These are phyloP conservation scores for Poeciliopsis prolifica DNA, from an alignment of 2,113 vertebrate species.

Conservation along the genomic window DNA sequence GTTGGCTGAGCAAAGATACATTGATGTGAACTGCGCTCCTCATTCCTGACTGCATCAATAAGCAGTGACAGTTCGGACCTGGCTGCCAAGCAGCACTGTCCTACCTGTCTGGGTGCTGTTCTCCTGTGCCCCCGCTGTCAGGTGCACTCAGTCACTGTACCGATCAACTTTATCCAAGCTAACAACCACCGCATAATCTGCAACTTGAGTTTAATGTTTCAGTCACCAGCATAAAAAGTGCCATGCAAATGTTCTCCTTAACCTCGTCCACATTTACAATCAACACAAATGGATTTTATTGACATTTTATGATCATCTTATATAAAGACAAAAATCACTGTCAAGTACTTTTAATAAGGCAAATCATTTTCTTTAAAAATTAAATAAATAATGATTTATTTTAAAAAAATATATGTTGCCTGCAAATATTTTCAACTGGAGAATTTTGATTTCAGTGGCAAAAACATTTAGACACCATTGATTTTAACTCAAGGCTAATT, in stretches of 20 bases:
- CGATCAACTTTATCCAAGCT: constrained; percentile 59
- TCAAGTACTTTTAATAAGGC: no score
- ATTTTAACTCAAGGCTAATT: no score
- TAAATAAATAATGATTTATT: no score
- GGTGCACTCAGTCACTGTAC: constrained; percentile 70
- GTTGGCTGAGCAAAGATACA: constrained; percentile 65
- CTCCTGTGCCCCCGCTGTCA: constrained; percentile 74
- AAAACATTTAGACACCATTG: no score
- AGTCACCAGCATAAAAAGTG: not conserved
- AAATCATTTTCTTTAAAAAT: no score
- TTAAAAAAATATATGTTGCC: no score
- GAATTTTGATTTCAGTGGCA: no score
- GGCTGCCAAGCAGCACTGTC: constrained; percentile 70
- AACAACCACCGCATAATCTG: constrained; percentile 9
- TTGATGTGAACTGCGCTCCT: constrained; percentile 56
- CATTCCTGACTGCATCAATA: constrained; percentile 61
- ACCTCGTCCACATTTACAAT: not conserved
- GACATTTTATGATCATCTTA: no score
- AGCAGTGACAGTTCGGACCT: constrained; percentile 72
- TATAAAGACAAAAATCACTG: no score
- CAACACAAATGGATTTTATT: not conserved
- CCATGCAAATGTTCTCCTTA: not conserved
- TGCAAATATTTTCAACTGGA: no score
- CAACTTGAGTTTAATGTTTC: not conserved
- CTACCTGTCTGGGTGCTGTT: constrained; percentile 54